Evolutionary conservation across 1,140 invertebrate genomes (phyloP), one percentile per base, ranked within the genome.

Genomic region (Apocrypta bakeri): DNA sequence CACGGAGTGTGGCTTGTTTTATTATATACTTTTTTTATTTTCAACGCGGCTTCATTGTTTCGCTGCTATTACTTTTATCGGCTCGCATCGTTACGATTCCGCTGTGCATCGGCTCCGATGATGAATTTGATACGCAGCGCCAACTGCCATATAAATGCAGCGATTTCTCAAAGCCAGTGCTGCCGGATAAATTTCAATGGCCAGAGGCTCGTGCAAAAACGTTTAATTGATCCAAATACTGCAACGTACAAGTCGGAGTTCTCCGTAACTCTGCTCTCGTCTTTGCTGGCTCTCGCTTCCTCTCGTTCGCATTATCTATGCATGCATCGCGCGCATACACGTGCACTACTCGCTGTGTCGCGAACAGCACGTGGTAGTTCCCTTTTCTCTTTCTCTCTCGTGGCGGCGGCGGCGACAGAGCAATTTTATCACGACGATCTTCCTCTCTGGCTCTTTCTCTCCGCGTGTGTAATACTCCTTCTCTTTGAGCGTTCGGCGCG

Each of bases 401-500:
- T 27, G 40, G 72, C 31, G 42, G 72, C 40, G 37, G n/a, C 37
- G 25, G 29, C 72, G 72, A 74, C 37, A 74, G 72, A 74, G 72
- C 72, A 74, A 74, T 74, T 74, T 74, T 74, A 74, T 74, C 72
- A 12, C 69, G 31, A 2, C 69, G 40, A 40, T 74, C 75, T 33
- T 25, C 37, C 69, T 71, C 69, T 71, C n/a, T 66, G 24, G n/a
- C 68, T 69, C 29, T 69, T 33, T 71, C 14, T 71, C 25, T 37
- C 7, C n/a, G 33, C 14, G 7, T 24, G 27, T 3, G 29, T 21
- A 21, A 21, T 37, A 14, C 69, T 37, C 69, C 12, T 31, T n/a
- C 69, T 71, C 69, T 25, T 2, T 1, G 17, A n/a, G 29, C 69
- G 24, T 12, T 17, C 25, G 72, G 79, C 79, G 72, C 79, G 79